These are phyloP conservation scores for Limnephilus lunatus DNA, from an alignment of 2,888 invertebrate genomes.

Conservation along the genomic window DNA sequence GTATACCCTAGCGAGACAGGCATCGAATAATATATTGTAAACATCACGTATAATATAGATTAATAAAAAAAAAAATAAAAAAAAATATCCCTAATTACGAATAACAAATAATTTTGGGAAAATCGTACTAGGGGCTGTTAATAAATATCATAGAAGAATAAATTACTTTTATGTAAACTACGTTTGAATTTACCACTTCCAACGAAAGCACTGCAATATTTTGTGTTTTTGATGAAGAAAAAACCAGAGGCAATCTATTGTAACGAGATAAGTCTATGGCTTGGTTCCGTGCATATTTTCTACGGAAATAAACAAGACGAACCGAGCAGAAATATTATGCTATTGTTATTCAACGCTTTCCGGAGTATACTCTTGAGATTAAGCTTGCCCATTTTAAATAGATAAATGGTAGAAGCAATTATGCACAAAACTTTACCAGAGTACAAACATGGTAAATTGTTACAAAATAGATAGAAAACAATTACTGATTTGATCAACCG, in stretches of 20 bases:
- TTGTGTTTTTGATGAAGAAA: background rate
- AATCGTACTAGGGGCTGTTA: background rate
- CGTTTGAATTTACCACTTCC: background rate
- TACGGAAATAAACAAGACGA: background rate
- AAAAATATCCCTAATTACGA: no score
- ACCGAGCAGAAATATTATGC: background rate
- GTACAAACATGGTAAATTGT: background rate
- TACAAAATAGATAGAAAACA: background rate
- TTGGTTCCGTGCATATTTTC: conserved; percentile 13
- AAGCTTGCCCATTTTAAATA: conserved; percentile 38
- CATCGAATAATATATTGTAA: no score
- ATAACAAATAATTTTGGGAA: no score
- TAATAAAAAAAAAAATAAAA: no score
- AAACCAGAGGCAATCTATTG: background rate
- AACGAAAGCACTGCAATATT: background rate
- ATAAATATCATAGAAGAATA: background rate
- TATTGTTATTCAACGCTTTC: conserved; percentile 32
- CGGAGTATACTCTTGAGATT: conserved; percentile 33
- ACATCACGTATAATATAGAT: no score
- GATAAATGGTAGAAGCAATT: conserved; percentile 26
- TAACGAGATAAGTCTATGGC: background rate
- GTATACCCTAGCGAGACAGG: no score
- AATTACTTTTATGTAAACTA: background rate
- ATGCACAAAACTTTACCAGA: conserved; percentile 18
- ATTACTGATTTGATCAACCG: background rate